phyloP scores from a whole-genome alignment of 1,140 invertebrate genomes.

The Drosophila seguyi region DNA sequence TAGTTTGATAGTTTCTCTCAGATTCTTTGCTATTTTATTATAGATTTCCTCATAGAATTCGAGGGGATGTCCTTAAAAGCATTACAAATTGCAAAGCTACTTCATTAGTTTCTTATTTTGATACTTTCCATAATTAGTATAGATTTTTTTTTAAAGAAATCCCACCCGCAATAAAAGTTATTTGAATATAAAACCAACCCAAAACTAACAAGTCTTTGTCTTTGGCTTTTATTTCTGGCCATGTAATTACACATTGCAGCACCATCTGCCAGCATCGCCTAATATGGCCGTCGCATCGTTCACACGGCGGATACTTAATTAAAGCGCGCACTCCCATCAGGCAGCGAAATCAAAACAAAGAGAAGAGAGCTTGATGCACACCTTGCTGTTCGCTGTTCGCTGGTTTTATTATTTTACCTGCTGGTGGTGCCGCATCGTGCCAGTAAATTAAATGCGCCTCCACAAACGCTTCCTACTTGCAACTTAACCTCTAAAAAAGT shows the following conservation, averaged over 20 bases:
- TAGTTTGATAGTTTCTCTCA: neutral
- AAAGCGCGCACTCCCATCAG: constrained; percentile 62
- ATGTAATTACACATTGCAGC: constrained; percentile 19
- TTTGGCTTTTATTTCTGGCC: constrained; percentile 6
- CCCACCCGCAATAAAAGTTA: no score
- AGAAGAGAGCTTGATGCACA: constrained; percentile 26
- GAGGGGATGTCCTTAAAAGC: neutral
- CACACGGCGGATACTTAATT: constrained; percentile 77
- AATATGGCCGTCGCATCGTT: constrained; percentile 40
- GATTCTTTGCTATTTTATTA: no score
- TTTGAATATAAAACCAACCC: neutral
- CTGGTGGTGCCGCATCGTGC: constrained; percentile 65
- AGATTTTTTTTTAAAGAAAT: neutral
- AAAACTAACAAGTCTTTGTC: neutral
- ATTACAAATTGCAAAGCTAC: no score
- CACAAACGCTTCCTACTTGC: constrained; percentile 77
- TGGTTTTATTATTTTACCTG: constrained; percentile 27
- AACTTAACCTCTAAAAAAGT: constrained; percentile 76
- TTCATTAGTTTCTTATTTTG: neutral
- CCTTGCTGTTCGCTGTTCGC: constrained; percentile 17
- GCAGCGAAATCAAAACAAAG: constrained; percentile 42
- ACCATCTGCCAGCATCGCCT: constrained; percentile 18
- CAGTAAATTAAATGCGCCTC: constrained; percentile 72
- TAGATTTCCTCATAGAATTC: neutral
- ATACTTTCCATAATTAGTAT: neutral